Evolutionary conservation across 2,888 invertebrate species (phyloP).

Genomic region (Caenorhabditis sp.): DNA sequence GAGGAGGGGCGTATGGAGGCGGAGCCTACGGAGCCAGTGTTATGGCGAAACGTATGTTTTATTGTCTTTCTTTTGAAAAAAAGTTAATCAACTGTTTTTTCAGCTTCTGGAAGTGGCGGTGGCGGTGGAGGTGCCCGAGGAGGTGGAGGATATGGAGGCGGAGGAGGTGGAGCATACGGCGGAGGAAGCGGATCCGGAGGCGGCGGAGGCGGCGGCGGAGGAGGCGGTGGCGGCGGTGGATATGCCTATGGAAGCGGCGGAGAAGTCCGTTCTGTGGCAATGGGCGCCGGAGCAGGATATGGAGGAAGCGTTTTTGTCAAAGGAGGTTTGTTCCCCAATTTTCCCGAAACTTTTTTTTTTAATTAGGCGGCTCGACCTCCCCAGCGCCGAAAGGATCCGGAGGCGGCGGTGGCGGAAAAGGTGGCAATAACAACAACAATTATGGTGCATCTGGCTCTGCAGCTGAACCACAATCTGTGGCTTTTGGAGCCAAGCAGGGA

Average conservation of each 20-base stretch:
- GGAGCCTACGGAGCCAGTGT: too few species aligned
- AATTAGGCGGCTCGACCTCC: too few species aligned
- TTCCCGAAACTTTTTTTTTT: too few species aligned
- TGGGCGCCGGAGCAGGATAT: too few species aligned
- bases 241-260: conserved; percentile 8
- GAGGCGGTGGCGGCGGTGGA: conserved; percentile 30
- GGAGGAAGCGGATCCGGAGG: too few species aligned
- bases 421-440: conserved; percentile 1
- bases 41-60: too few species aligned
- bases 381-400: conserved; percentile 5
- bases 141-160: conserved; percentile 9
- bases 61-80: too few species aligned
- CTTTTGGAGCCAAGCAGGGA: conserved; percentile 36
- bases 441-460: conserved; percentile 25
- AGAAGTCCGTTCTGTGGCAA: conserved; percentile 55
- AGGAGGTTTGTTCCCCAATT: too few species aligned
- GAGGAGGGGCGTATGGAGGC: conserved; percentile 38
- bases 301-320: conserved; percentile 34
- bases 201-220: background rate
- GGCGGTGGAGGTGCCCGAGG: too few species aligned
- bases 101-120: too few species aligned
- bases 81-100: too few species aligned
- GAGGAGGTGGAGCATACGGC: conserved; percentile 21
- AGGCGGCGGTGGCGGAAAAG: conserved; percentile 5
- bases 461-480: conserved; percentile 40